Percentiles rank a stretch among this genome's conserved stretches.
phyloP scores from a whole-genome alignment of 2,113 vertebrate genomes.

The Festucalex cinctus region DNA sequence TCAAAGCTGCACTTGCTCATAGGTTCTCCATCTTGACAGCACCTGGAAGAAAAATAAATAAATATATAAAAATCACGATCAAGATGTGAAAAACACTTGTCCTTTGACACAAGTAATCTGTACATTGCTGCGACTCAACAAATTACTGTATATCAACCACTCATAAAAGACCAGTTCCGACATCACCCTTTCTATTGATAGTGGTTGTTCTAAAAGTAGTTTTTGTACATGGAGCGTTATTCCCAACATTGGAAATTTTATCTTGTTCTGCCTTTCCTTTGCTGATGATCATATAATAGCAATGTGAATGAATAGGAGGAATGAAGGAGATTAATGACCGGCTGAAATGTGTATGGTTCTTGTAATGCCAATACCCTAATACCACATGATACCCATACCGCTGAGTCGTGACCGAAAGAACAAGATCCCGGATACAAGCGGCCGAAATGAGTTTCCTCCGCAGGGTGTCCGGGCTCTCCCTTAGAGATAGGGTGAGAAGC shows the following conservation, averaged over 20 bases:
- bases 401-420: too few species aligned
- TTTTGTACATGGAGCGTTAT: not conserved
- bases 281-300: not conserved
- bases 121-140: not conserved
- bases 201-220: not conserved
- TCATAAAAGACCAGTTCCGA: not conserved
- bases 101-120: not conserved
- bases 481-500: too few species aligned
- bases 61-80: constrained; percentile 11
- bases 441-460: too few species aligned
- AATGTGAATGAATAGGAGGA: too few species aligned
- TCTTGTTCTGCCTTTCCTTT: not conserved
- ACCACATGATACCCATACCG: too few species aligned
- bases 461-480: too few species aligned
- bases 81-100: not conserved
- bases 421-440: too few species aligned
- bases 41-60: constrained; percentile 33
- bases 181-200: not conserved
- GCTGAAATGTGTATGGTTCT: too few species aligned
- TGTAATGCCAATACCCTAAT: too few species aligned
- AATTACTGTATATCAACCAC: not conserved
- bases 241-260: not conserved
- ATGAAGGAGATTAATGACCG: too few species aligned
- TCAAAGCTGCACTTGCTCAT: constrained; percentile 7
- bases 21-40: constrained; percentile 22